Conservation (phyloP, 2,113 vertebrate genomes). For the Xiphophorus couchianus region DNA sequence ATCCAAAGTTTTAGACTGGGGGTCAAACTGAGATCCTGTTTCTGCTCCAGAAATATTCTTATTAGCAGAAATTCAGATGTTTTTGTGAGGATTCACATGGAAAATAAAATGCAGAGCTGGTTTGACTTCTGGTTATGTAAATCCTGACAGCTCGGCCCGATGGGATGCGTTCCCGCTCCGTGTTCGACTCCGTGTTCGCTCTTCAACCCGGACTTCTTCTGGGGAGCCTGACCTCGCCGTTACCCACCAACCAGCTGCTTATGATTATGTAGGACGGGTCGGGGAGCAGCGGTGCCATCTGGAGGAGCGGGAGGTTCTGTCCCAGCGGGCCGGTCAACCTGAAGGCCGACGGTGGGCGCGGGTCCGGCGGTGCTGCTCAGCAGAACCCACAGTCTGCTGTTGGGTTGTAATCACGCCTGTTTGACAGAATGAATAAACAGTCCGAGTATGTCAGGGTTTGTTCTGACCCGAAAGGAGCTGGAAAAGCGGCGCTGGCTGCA, state of each 20-base stretch:
- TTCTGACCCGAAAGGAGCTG: neutral
- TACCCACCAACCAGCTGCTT: conserved; percentile 66
- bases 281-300: conserved; percentile 67
- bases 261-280: conserved; percentile 66
- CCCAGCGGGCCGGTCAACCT: conserved; percentile 56
- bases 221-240: conserved; percentile 61
- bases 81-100: neutral
- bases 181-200: conserved; percentile 16
- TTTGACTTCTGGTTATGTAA: no score
- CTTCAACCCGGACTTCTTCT: conserved; percentile 22
- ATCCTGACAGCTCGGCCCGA: no score
- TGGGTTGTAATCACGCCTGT: neutral
- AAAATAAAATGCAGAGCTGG: no score
- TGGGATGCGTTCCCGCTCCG: conserved; percentile 1
- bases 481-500: neutral
- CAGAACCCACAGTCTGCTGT: neutral
- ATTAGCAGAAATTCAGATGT: neutral
- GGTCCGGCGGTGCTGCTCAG: conserved; percentile 6
- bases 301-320: conserved; percentile 40
- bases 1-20: no score
- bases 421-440: conserved; percentile 9
- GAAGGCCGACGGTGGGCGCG: conserved; percentile 25
- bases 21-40: neutral
- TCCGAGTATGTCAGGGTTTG: conserved; percentile 3
- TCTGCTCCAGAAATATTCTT: neutral